These are phyloP conservation scores for Drosophila takahashii DNA, from an alignment of 1,140 invertebrate genomes.

Conservation along the genomic window DNA sequence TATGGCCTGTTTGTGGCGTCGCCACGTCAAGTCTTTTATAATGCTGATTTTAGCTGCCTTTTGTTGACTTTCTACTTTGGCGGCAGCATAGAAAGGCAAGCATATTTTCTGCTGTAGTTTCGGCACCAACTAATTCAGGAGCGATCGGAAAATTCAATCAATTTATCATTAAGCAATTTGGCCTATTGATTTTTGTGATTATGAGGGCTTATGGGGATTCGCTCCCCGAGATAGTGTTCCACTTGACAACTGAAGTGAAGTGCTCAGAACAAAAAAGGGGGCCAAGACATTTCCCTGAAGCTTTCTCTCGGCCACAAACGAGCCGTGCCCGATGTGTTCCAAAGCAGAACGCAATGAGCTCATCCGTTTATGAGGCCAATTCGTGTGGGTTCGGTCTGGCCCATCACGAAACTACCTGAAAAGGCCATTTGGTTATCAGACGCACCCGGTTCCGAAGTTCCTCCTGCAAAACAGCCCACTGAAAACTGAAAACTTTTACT, in stretches of 20 bases:
- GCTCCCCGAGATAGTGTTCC: slow-evolving; percentile 13
- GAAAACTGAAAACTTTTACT: slow-evolving; percentile 66
- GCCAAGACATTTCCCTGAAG: slow-evolving; percentile 27
- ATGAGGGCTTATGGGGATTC: slow-evolving; percentile 11
- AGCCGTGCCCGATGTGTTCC: slow-evolving; percentile 35
- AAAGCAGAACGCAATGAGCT: slow-evolving; percentile 55
- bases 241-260: slow-evolving; percentile 31
- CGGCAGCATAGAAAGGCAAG: slow-evolving; percentile 24
- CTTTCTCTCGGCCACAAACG: slow-evolving; percentile 46
- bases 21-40: slow-evolving; percentile 64
- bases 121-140: background rate
- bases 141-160: slow-evolving; percentile 28
- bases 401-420: slow-evolving; percentile 28
- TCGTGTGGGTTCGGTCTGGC: slow-evolving; percentile 29
- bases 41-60: slow-evolving; percentile 24
- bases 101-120: slow-evolving; percentile 7
- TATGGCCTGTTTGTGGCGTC: slow-evolving; percentile 35
- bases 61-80: slow-evolving; percentile 63
- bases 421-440: slow-evolving; percentile 39
- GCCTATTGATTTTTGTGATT: slow-evolving; percentile 46
- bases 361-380: slow-evolving; percentile 47
- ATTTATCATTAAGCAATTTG: slow-evolving; percentile 42
- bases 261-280: slow-evolving; percentile 2
- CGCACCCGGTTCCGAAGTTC: slow-evolving; percentile 12
- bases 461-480: background rate